Conservation (phyloP, 1,140 invertebrate species). For the Lordiphosa clarofinis region DNA sequence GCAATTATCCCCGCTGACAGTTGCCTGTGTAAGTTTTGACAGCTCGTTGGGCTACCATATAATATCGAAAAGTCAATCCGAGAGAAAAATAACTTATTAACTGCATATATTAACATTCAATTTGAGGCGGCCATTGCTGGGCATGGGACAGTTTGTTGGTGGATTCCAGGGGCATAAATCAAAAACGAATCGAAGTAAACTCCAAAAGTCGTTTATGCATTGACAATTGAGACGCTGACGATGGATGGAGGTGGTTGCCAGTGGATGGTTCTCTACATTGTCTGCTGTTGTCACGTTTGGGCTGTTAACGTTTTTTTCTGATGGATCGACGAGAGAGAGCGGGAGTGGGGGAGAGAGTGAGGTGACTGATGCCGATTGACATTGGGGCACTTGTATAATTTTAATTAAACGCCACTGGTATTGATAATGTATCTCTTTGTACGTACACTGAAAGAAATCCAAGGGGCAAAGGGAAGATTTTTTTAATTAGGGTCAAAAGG, state of each 20-base stretch:
- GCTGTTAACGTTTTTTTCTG: constrained; percentile 72
- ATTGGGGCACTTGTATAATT: constrained; percentile 72
- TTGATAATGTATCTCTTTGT: constrained; percentile 50
- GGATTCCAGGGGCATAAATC: constrained; percentile 73
- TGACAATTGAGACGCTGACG: constrained; percentile 64
- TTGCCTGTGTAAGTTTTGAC: constrained; percentile 75
- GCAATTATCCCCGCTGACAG: constrained; percentile 70
- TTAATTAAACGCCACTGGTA: constrained; percentile 77
- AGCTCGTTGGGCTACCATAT: constrained; percentile 76
- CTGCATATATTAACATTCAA: constrained; percentile 79
- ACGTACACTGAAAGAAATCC: constrained; percentile 32
- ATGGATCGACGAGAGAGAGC: constrained; percentile 2
- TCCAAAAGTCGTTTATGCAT: constrained; percentile 64
- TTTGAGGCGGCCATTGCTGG: constrained; percentile 69
- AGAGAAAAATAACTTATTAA: constrained; percentile 67
- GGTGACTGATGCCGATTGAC: constrained; percentile 50
- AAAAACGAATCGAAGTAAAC: constrained; percentile 62
- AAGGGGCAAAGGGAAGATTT: no score
- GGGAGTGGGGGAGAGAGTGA: constrained; percentile 2
- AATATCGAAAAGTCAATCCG: constrained; percentile 48
- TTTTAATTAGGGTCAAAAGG: not conserved
- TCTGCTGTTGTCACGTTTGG: constrained; percentile 63
- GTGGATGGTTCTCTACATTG: constrained; percentile 2
- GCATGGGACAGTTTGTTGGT: constrained; percentile 50
- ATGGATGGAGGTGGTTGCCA: constrained; percentile 11